Percentiles rank a stretch among this genome's conserved stretches.
These are phyloP conservation scores for Tauraco hartlaubi DNA, from an alignment of 2,797 vertebrate genomes.

Conservation along the genomic window DNA sequence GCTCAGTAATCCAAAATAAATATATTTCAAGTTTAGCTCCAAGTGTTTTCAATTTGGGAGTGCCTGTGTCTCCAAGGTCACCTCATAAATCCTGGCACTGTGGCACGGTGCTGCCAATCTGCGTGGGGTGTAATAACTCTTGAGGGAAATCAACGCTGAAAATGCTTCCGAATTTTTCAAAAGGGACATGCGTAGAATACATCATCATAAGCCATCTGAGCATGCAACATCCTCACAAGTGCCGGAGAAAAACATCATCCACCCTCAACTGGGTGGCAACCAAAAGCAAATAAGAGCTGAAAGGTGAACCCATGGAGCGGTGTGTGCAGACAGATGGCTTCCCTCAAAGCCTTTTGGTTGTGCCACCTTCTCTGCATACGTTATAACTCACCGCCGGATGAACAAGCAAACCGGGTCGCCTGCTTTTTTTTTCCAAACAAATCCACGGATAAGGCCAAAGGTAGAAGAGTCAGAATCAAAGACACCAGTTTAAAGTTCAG, in stretches of 20 bases:
- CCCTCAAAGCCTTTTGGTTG: not conserved
- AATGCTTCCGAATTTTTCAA: constrained; percentile 59
- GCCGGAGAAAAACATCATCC: not conserved
- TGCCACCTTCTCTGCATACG: not conserved
- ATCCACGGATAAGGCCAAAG: not conserved
- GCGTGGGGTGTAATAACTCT: constrained; percentile 68
- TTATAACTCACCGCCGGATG: not conserved
- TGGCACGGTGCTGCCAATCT: constrained; percentile 43
- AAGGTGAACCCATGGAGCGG: not conserved
- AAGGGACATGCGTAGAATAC: constrained; percentile 34
- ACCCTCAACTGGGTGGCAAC: not conserved
- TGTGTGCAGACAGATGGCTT: constrained; percentile 2
- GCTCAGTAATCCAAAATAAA: constrained; percentile 1
- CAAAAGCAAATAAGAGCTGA: not conserved
- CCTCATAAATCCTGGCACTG: constrained; percentile 56
- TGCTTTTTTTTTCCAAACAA: not conserved
- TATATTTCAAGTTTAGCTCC: constrained; percentile 21
- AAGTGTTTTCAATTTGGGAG: constrained; percentile 46
- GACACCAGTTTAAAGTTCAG: not conserved
- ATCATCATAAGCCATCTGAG: constrained; percentile 31
- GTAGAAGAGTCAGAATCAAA: not conserved
- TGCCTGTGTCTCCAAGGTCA: constrained; percentile 70
- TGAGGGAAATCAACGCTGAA: constrained; percentile 71
- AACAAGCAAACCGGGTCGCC: not conserved
- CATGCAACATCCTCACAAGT: not conserved